Evolutionary conservation across 2,797 vertebrate species (phyloP).

Genomic region (Megalops cyprinoides): DNA sequence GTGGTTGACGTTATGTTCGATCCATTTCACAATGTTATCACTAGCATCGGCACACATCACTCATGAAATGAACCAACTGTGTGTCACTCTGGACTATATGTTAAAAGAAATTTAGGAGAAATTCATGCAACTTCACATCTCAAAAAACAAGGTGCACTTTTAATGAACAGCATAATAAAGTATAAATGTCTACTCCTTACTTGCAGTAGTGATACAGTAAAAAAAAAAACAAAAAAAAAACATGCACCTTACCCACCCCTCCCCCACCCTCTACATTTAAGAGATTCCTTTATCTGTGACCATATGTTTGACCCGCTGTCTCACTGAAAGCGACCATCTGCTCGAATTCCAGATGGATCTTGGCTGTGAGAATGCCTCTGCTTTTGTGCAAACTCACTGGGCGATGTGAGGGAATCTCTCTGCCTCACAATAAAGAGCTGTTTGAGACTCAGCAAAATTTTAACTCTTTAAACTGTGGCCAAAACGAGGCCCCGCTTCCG

Average conservation of each 20-base stretch:
- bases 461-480: slow-evolving; percentile 54
- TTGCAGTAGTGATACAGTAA: slow-evolving; percentile 42
- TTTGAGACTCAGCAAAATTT: slow-evolving; percentile 30
- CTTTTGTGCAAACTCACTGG: slow-evolving; percentile 55
- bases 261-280: slow-evolving; percentile 17
- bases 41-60: no score
- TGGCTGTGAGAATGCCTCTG: slow-evolving; percentile 51
- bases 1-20: no score
- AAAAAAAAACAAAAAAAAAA: no score
- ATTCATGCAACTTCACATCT: no score
- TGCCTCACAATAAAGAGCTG: slow-evolving; percentile 49
- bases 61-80: no score
- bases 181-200: not conserved
- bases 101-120: no score
- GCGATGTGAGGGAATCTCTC: slow-evolving; percentile 53
- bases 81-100: no score
- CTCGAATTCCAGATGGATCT: slow-evolving; percentile 56
- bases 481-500: not conserved
- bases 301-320: slow-evolving; percentile 76
- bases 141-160: no score
- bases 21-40: no score
- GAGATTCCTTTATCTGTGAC: slow-evolving; percentile 57
- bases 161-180: not conserved
- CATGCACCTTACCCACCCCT: slow-evolving; percentile 29
- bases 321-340: slow-evolving; percentile 80